Evolutionary conservation across 2,113 vertebrate genomes (phyloP).

Genomic region (Panurus biarmicus): DNA sequence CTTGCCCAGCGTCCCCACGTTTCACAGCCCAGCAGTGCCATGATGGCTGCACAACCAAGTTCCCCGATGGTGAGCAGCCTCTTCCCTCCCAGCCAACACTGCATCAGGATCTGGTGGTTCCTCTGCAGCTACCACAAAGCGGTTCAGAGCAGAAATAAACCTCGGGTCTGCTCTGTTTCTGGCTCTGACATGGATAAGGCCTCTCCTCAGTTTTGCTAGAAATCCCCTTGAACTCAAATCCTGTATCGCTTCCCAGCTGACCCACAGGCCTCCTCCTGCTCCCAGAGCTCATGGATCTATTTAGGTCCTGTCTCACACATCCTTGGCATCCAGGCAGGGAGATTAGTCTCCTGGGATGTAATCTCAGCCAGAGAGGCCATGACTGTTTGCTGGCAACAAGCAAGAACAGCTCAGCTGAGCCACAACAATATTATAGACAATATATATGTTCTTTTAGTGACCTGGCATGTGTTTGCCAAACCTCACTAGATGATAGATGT

Average conservation of each 20-base stretch:
- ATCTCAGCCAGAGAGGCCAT: not conserved
- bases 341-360: not conserved
- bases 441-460: fast-evolving
- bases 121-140: not conserved
- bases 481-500: not conserved
- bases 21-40: not conserved
- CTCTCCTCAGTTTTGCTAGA: not conserved
- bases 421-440: not conserved
- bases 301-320: not conserved
- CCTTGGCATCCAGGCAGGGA: not conserved
- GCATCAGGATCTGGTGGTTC: not conserved
- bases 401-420: not conserved
- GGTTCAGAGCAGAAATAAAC: not conserved
- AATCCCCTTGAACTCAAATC: not conserved
- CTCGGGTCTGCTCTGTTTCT: not conserved
- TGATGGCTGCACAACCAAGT: not conserved
- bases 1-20: not conserved
- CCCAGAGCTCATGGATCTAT: not conserved
- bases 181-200: not conserved
- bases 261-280: not conserved
- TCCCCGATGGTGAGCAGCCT: not conserved
- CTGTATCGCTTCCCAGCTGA: not conserved
- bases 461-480: not conserved
- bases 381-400: not conserved
- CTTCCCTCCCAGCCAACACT: not conserved